Evolutionary conservation across 2,113 vertebrate genomes (phyloP).

Genomic region (Hylia prasina): DNA sequence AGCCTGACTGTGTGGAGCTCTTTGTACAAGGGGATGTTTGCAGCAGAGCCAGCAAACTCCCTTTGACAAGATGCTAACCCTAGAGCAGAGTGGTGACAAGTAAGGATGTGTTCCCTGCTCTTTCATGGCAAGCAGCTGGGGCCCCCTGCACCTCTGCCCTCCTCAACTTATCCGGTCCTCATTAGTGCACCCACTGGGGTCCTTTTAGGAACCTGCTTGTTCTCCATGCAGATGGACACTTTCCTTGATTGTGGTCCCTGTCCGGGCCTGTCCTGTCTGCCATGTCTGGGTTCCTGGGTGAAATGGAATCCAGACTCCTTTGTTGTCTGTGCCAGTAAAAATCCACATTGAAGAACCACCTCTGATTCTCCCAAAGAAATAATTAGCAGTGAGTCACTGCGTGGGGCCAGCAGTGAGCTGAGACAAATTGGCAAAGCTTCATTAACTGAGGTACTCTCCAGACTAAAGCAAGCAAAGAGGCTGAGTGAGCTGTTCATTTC

Average conservation of each 20-base stretch:
- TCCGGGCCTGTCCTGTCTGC: neutral
- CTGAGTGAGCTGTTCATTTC: neutral
- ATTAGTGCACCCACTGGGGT: rapidly evolving
- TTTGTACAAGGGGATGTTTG: neutral
- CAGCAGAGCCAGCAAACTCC: neutral
- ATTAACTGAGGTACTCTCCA: neutral
- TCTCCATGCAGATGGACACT: neutral
- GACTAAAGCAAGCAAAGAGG: neutral
- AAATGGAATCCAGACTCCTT: neutral
- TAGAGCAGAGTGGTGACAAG: neutral
- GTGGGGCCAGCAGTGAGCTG: neutral
- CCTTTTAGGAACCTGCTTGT: neutral
- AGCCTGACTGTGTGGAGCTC: neutral
- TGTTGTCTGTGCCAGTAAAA: neutral
- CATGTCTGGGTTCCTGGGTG: neutral
- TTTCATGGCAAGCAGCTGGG: neutral
- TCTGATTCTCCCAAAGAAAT: neutral
- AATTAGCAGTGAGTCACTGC: neutral
- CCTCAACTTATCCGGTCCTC: rapidly evolving
- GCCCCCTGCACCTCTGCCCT: neutral
- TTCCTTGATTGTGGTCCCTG: rapidly evolving
- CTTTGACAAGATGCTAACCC: neutral
- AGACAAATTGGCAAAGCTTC: neutral
- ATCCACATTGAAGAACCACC: neutral
- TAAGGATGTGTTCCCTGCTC: neutral